A percentile compares a stretch with the other conserved stretches of the same genome.
Conservation (phyloP, 2,797 vertebrate genomes). For the Crypturellus tataupa region DNA sequence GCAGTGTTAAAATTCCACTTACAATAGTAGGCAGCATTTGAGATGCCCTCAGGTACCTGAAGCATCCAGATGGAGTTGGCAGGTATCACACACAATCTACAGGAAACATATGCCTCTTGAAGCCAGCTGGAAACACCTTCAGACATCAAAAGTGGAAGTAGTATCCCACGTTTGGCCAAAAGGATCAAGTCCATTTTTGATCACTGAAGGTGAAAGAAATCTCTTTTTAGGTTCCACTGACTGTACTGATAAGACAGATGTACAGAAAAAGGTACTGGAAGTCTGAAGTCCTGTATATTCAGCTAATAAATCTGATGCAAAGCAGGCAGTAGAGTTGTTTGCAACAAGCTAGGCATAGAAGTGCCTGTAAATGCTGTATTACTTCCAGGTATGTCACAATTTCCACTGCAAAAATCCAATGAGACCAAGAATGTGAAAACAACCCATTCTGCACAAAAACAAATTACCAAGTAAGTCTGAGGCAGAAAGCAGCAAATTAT, state of each 20-base stretch:
- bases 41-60: background rate
- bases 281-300: background rate
- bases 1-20: background rate
- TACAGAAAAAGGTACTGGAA: background rate
- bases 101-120: background rate
- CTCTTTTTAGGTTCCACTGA: background rate
- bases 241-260: background rate
- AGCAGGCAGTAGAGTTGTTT: conserved; percentile 4
- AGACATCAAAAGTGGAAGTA: background rate
- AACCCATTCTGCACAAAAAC: background rate
- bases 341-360: background rate
- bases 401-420: conserved; percentile 20
- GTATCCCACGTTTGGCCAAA: background rate
- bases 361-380: background rate
- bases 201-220: background rate
- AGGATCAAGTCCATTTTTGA: background rate
- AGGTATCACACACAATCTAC: background rate
- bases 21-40: background rate
- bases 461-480: background rate
- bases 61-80: background rate
- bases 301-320: conserved; percentile 21
- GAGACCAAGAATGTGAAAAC: background rate
- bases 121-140: background rate
- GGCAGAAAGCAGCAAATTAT: background rate
- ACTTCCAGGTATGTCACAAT: background rate